phyloP scores from a whole-genome alignment of 1,140 invertebrate species.

The Drosophila sp. region DNA sequence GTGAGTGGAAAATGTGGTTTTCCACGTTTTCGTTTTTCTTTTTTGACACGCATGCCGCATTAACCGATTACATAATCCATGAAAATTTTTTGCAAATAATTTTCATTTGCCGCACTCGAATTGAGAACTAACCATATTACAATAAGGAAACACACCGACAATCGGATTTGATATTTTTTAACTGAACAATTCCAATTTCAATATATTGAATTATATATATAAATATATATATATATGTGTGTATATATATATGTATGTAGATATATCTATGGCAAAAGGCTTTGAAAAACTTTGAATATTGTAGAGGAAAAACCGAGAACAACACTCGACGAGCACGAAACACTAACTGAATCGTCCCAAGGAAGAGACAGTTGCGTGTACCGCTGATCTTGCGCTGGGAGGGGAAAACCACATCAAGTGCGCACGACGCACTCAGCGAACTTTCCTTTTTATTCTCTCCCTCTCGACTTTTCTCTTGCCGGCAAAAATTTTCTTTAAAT shows the following conservation, averaged over 20 bases:
- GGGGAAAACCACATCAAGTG: constrained; percentile 30
- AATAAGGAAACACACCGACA: constrained; percentile 49
- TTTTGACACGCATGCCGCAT: constrained; percentile 40
- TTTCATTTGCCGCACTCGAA: constrained; percentile 17
- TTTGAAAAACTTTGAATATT: constrained; percentile 78
- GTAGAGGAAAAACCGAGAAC: constrained; percentile 82
- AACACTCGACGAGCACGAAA: constrained; percentile 83
- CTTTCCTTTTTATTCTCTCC: constrained; percentile 23
- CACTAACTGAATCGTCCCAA: constrained; percentile 79
- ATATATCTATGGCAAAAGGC: constrained; percentile 58
- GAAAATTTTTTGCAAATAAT: constrained; percentile 39
- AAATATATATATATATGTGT: constrained; percentile 41
- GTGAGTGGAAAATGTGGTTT: constrained; percentile 66
- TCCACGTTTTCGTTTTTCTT: constrained; percentile 43
- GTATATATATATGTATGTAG: constrained; percentile 67
- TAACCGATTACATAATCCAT: constrained; percentile 70
- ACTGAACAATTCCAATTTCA: constrained; percentile 62
- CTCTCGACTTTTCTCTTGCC: constrained; percentile 21
- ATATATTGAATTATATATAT: constrained; percentile 63
- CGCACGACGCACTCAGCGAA: constrained; percentile 30
- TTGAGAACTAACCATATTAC: constrained; percentile 44
- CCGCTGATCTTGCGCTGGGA: constrained; percentile 32
- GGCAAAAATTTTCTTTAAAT: constrained; percentile 26
- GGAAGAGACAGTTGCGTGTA: constrained; percentile 49
- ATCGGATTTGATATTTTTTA: constrained; percentile 47